Percentiles rank a stretch among this genome's conserved stretches.
Conservation (phyloP, 2,888 invertebrate species). For the Unio delphinus region DNA sequence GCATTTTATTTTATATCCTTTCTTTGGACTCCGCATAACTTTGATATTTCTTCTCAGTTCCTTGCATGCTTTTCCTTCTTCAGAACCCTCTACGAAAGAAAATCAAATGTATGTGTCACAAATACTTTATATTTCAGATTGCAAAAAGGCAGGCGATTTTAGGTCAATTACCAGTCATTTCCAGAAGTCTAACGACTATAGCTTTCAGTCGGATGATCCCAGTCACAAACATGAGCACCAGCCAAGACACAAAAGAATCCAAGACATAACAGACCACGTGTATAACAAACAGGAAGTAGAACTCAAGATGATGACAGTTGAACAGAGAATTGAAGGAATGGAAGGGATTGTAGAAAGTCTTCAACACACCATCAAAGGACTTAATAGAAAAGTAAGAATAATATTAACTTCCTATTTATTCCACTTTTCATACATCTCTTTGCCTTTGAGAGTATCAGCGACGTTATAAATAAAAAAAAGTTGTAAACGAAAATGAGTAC, state of each 20-base stretch:
- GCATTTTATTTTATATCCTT: too few relatives aligned
- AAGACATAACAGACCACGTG: slow-evolving; percentile 10
- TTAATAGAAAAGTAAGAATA: slow-evolving; percentile 72
- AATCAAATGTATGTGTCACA: too few relatives aligned
- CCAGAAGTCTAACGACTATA: slow-evolving; percentile 45
- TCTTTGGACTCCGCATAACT: too few relatives aligned
- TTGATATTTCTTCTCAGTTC: too few relatives aligned
- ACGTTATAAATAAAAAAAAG: too few relatives aligned
- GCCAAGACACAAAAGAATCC: slow-evolving; percentile 3
- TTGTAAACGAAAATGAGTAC: too few relatives aligned
- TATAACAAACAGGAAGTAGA: slow-evolving; percentile 38
- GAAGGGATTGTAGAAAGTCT: slow-evolving; percentile 75
- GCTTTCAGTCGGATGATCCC: slow-evolving; percentile 34
- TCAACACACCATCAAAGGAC: slow-evolving; percentile 74
- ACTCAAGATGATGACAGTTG: slow-evolving; percentile 54
- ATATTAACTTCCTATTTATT: slow-evolving; percentile 60
- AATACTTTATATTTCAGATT: slow-evolving; percentile 56
- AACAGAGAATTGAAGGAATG: slow-evolving; percentile 72
- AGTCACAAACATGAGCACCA: background rate
- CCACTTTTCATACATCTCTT: too few relatives aligned
- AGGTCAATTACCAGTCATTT: slow-evolving; percentile 68
- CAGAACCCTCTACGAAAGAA: too few relatives aligned
- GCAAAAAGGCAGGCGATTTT: slow-evolving; percentile 69
- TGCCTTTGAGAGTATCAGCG: too few relatives aligned
- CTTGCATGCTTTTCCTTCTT: too few relatives aligned